phyloP scores from a whole-genome alignment of 2,113 vertebrate species.

The Peromyscus leucopus region DNA sequence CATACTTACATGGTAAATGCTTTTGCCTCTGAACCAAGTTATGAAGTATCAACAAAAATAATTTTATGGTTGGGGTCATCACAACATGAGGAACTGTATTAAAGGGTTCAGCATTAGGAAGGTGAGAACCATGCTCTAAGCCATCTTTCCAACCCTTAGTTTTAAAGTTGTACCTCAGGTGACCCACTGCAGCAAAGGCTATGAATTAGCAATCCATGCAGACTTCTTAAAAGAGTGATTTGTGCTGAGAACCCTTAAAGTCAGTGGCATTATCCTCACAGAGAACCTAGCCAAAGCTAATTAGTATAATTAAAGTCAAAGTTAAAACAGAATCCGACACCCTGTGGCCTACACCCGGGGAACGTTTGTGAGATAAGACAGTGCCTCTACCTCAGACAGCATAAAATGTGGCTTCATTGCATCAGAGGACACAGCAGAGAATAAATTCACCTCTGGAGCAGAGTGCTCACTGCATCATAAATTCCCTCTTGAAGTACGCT shows the following conservation, averaged over 20 bases:
- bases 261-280: neutral
- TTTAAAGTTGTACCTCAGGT: neutral
- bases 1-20: neutral
- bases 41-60: neutral
- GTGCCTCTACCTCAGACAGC: neutral
- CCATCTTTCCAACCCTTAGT: neutral
- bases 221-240: neutral
- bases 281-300: neutral
- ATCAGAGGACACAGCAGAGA: neutral
- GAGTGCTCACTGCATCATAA: constrained; percentile 5
- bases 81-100: neutral
- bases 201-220: neutral
- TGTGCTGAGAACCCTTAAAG: neutral
- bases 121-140: neutral
- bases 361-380: neutral
- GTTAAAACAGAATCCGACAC: constrained; percentile 6
- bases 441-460: constrained; percentile 37
- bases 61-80: neutral
- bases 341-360: neutral
- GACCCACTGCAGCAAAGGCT: neutral
- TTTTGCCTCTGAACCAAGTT: neutral
- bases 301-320: neutral
- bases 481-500: neutral
- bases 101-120: neutral
- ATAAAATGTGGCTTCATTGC: neutral